A percentile compares a stretch with the other conserved stretches of the same genome.
These are phyloP conservation scores for Drosophila tani DNA, from an alignment of 1,140 invertebrate species.

Conservation along the genomic window DNA sequence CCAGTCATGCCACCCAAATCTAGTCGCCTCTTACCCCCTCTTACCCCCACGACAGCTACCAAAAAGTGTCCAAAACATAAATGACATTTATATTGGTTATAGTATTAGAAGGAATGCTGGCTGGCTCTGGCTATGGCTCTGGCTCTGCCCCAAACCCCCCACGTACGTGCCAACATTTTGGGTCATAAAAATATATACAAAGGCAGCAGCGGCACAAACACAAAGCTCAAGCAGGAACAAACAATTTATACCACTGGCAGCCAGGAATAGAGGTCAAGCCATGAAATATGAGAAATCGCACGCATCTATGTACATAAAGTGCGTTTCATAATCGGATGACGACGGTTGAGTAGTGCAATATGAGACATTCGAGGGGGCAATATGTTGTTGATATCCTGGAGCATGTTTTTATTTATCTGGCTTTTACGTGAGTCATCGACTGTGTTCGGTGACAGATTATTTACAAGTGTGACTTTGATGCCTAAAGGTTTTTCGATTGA, in stretches of 20 bases:
- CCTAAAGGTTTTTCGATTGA: neutral
- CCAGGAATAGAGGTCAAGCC: constrained; percentile 65
- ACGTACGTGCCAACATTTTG: constrained; percentile 53
- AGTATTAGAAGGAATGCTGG: constrained; percentile 64
- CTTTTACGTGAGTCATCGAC: neutral
- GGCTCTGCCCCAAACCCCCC: constrained; percentile 6
- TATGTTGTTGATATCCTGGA: constrained; percentile 3
- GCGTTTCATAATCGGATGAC: constrained; percentile 37
- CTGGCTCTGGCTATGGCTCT: constrained; percentile 12
- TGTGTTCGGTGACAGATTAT: neutral
- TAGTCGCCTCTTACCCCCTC: neutral
- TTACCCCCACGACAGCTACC: constrained; percentile 21
- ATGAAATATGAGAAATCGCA: constrained; percentile 68
- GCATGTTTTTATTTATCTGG: constrained; percentile 6
- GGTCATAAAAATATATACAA: constrained; percentile 53
- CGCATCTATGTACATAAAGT: constrained; percentile 31
- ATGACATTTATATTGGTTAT: constrained; percentile 82
- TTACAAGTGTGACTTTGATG: neutral
- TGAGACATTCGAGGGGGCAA: neutral
- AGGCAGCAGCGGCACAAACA: constrained; percentile 41
- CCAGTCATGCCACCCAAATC: neutral
- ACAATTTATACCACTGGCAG: constrained; percentile 59
- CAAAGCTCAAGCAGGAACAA: constrained; percentile 53
- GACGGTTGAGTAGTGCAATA: constrained; percentile 8
- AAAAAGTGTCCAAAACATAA: constrained; percentile 75